A percentile compares a stretch with the other conserved stretches of the same genome.
phyloP scores from a whole-genome alignment of 2,888 invertebrate species.

The Caenorhabditis auriculariae region DNA sequence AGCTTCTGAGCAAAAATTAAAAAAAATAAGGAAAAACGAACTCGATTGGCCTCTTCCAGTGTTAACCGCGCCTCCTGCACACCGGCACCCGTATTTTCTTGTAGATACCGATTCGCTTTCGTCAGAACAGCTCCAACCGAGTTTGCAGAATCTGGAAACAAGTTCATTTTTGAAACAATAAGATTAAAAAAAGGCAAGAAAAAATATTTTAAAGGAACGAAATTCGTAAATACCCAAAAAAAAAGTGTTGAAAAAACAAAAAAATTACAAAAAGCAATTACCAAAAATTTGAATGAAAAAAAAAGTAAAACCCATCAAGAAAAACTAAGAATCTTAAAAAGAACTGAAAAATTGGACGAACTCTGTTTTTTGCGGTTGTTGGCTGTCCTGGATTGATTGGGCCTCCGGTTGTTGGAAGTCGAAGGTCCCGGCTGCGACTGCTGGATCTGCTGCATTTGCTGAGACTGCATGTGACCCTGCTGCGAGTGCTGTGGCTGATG shows the following conservation, averaged over 20 bases:
- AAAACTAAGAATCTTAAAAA: too few species aligned
- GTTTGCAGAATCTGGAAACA: too few species aligned
- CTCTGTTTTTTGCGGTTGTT: conserved; percentile 2
- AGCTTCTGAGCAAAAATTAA: too few species aligned
- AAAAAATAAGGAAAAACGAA: too few species aligned
- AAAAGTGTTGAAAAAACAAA: not conserved
- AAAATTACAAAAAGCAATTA: not conserved
- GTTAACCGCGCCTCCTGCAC: conserved; percentile 9
- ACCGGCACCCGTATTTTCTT: conserved; percentile 1
- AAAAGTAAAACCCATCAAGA: not conserved
- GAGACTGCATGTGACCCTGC: not conserved
- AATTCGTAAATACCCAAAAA: too few species aligned
- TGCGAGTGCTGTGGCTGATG: not conserved
- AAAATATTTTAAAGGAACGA: too few species aligned
- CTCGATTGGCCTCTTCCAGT: conserved; percentile 4
- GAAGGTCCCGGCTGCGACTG: too few species aligned
- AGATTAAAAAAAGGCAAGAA: too few species aligned
- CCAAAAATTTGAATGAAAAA: too few species aligned
- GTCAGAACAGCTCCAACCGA: conserved; percentile 15
- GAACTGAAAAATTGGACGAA: too few species aligned
- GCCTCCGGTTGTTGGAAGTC: too few species aligned
- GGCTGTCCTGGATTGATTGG: conserved; percentile 1
- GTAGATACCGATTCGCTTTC: conserved; percentile 9
- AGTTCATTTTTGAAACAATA: too few species aligned
- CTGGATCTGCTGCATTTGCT: not conserved